Evolutionary conservation across 2,797 vertebrate genomes (phyloP).

Genomic region (Manis pentadactyla): DNA sequence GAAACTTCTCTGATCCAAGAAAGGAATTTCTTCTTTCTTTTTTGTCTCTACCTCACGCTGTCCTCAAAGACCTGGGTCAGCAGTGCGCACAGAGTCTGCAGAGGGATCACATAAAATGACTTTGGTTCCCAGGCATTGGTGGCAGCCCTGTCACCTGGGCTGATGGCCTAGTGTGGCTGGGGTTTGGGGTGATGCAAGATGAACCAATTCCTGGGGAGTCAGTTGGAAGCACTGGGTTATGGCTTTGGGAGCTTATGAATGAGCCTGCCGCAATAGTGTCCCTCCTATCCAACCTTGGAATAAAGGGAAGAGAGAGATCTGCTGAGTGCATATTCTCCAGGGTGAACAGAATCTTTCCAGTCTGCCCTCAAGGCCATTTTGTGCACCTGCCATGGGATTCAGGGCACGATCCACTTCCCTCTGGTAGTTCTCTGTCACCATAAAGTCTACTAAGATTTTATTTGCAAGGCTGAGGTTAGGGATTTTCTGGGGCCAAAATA

Average conservation of each 20-base stretch:
- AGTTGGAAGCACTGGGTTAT: not conserved
- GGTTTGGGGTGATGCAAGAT: not conserved
- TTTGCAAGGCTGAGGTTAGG: not conserved
- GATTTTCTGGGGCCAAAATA: not conserved
- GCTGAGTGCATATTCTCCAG: not conserved
- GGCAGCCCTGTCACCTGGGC: not conserved
- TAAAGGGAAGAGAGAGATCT: not conserved
- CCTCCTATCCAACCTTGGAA: not conserved
- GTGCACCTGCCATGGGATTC: not conserved
- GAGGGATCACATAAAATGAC: not conserved
- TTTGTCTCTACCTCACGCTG: not conserved
- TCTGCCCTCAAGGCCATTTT: not conserved
- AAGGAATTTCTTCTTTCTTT: not conserved
- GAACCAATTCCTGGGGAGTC: not conserved
- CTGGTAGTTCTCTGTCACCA: not conserved
- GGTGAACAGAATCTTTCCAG: not conserved
- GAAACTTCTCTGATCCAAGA: not conserved
- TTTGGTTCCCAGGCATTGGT: not conserved
- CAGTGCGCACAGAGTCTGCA: not conserved
- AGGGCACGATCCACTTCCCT: not conserved
- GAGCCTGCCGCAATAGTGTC: not conserved
- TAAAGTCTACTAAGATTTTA: constrained; percentile 4
- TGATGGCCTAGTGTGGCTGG: no score
- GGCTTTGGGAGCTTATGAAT: not conserved
- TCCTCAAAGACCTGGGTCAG: not conserved